Evolutionary conservation across 1,140 invertebrate species (phyloP).

Genomic region (Nephotettix cincticeps): DNA sequence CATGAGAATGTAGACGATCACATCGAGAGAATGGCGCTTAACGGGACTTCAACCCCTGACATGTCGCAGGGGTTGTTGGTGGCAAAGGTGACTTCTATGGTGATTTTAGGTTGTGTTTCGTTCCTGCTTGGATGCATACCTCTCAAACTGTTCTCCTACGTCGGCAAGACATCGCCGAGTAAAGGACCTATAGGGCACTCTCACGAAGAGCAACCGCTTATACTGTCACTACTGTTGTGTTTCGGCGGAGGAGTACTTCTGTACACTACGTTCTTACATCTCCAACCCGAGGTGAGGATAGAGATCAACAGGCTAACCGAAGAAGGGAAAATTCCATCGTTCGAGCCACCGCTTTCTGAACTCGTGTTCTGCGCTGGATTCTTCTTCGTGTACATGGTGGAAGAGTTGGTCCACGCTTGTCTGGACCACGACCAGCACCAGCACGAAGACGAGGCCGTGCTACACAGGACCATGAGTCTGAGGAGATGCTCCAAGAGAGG

Average conservation of each 20-base stretch:
- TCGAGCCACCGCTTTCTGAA: slow-evolving; percentile 58
- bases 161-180: slow-evolving; percentile 29
- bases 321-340: slow-evolving; percentile 45
- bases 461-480: slow-evolving; percentile 58
- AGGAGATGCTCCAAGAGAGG: slow-evolving; percentile 50
- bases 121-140: slow-evolving; percentile 68
- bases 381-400: slow-evolving; percentile 70
- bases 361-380: slow-evolving; percentile 68
- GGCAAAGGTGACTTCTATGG: slow-evolving; percentile 69
- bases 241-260: slow-evolving; percentile 81
- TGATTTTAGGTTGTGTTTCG: slow-evolving; percentile 63
- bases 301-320: slow-evolving; percentile 49
- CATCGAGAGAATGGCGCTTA: neutral
- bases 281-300: slow-evolving; percentile 72
- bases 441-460: slow-evolving; percentile 51
- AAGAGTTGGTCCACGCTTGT: slow-evolving; percentile 65
- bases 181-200: slow-evolving; percentile 18
- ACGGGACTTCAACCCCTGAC: neutral
- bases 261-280: slow-evolving; percentile 73
- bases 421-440: slow-evolving; percentile 49
- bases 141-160: slow-evolving; percentile 51
- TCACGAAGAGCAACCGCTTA: slow-evolving; percentile 49
- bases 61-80: slow-evolving; percentile 42
- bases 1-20: neutral
- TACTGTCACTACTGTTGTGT: slow-evolving; percentile 64